These are phyloP conservation scores for Eilema sororculum DNA, from an alignment of 2,888 invertebrate genomes.

Conservation along the genomic window DNA sequence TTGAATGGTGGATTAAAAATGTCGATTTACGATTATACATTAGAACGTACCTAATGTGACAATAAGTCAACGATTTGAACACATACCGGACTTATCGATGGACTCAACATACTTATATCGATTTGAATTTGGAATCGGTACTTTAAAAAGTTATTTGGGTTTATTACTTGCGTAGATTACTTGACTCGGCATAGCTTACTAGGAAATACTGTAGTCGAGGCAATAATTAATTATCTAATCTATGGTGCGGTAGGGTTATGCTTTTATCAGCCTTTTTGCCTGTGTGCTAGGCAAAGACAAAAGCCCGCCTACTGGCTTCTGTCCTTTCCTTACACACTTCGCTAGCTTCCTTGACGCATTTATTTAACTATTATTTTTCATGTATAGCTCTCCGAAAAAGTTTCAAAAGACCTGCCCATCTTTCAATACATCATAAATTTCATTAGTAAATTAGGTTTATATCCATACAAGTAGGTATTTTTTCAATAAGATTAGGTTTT, in stretches of 20 bases:
- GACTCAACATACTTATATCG: conserved; percentile 5
- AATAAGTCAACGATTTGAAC: conserved; percentile 19
- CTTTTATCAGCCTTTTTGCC: too few species aligned
- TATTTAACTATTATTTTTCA: too few species aligned
- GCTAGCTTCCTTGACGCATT: too few species aligned
- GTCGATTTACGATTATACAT: background rate
- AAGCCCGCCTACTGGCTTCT: too few species aligned
- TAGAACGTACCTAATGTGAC: background rate
- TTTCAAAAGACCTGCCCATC: too few species aligned
- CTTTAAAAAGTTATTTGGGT: conserved; percentile 6
- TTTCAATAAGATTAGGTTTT: too few species aligned
- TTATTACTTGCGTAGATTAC: conserved; percentile 9
- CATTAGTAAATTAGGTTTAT: too few species aligned
- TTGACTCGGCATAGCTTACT: background rate
- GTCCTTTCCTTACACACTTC: too few species aligned
- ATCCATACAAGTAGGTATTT: too few species aligned
- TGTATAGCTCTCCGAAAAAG: too few species aligned
- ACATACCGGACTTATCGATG: conserved; percentile 7
- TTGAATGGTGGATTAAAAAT: conserved; percentile 11
- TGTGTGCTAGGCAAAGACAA: too few species aligned
- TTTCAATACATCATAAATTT: too few species aligned
- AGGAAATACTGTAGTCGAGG: background rate
- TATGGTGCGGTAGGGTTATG: background rate
- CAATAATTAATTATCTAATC: background rate
- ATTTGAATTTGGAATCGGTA: conserved; percentile 10